phyloP scores from a whole-genome alignment of 2,888 invertebrate species.

The Poecilus cupreus region DNA sequence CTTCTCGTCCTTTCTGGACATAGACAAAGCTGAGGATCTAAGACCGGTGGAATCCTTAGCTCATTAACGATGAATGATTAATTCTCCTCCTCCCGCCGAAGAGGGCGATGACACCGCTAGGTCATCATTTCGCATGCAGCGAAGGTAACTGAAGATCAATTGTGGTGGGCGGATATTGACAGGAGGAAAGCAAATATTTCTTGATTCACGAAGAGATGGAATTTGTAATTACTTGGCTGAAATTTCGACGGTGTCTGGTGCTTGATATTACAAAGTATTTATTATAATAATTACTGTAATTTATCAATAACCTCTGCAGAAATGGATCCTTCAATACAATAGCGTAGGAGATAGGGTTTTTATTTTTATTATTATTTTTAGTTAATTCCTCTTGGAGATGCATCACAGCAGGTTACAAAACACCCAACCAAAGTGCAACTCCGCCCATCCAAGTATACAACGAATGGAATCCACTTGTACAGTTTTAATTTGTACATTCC shows the following conservation, averaged over 20 bases:
- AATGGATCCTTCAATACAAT: too few relatives aligned
- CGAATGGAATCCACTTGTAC: too few relatives aligned
- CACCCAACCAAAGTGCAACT: too few relatives aligned
- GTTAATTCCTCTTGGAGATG: too few relatives aligned
- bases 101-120: background rate
- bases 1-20: background rate
- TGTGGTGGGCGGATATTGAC: background rate
- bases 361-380: too few relatives aligned
- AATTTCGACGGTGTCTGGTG: background rate
- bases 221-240: constrained; percentile 6
- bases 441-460: too few relatives aligned
- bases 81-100: background rate
- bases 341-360: too few relatives aligned
- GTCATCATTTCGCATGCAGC: constrained; percentile 8
- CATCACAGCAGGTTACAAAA: too few relatives aligned
- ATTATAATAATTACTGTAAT: too few relatives aligned
- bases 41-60: background rate
- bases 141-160: constrained; percentile 1
- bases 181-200: constrained; percentile 9
- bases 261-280: too few relatives aligned
- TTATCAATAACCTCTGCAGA: too few relatives aligned
- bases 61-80: constrained; percentile 34
- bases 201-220: background rate
- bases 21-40: background rate
- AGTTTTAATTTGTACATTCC: too few relatives aligned